Base-by-base conservation (phyloP, 2,888 invertebrate genomes). In the Epinotia brunnichana region DNA sequence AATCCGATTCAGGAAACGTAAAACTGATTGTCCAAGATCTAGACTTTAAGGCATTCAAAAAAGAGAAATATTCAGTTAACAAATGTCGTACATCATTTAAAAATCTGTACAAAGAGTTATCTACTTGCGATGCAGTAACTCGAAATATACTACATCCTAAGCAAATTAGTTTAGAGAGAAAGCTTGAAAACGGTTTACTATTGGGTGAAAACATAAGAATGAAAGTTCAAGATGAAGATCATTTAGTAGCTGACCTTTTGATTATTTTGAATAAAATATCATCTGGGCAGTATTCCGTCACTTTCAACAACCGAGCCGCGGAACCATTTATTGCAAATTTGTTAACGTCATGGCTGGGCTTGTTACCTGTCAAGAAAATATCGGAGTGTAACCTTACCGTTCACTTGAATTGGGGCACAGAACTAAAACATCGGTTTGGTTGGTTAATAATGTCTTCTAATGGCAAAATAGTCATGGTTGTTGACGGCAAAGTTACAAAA, bases 381-480 rank as follows among this genome's bases (percentile, higher is more conserved):
- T 77, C 83, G 2, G 81, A 85, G 10, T 86, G 85, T 3, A 82
- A 87, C 77, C 84, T 88, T 21, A 79, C 74, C 5, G 84, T 89
- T 70, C 69, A 66, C 60, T 76, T 88, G 48, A 81, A 82, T 71
- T 77, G 67, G n/a, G 76, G 81, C 15, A 69, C 73, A 2, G 74
- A 80, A 41, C 67, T 48, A 7, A 79, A 78, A 41, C 77, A 70
- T 21, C 75, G 79, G 59, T 80, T 81, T 74, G 85, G 83, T 48
- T 82, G 83, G 24, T 77, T 91, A 21, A 89, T 86, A 80, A 83
- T 89, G 5, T 84, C 87, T 44, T 73, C 81, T 11, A 88, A 89
- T 1, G 88, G 88, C 21, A 87, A 85, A 75, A 82, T 90, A 75
- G 86, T 82, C 70, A 76, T 88, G 17, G 73, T 81, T 17, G 76